Percentiles rank a stretch among this genome's conserved stretches.
phyloP scores from a whole-genome alignment of 2,888 invertebrate genomes.

The Trichopoda pennipes region DNA sequence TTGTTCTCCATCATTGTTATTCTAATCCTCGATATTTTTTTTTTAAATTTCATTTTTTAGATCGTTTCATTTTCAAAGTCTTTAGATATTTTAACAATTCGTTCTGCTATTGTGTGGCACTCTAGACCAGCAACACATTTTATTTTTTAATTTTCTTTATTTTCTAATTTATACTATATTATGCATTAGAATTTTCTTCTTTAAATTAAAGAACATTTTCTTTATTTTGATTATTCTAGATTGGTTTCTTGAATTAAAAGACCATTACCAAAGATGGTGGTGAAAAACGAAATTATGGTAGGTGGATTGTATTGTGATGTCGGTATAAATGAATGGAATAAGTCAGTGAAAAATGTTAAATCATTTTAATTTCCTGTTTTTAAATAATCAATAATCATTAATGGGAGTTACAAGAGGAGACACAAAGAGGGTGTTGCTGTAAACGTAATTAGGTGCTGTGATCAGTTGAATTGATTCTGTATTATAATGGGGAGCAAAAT shows the following conservation, averaged over 20 bases:
- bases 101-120: slow-evolving; percentile 23
- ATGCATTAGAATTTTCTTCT: slow-evolving; percentile 32
- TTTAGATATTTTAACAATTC: slow-evolving; percentile 40
- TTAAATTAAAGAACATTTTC: slow-evolving; percentile 14
- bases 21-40: slow-evolving; percentile 50
- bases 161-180: slow-evolving; percentile 13
- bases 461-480: neutral
- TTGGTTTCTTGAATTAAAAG: slow-evolving; percentile 23
- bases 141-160: neutral
- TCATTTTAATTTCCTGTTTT: slow-evolving; percentile 49
- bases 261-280: neutral
- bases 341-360: slow-evolving; percentile 23
- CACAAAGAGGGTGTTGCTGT: neutral
- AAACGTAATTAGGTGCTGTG: neutral
- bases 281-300: slow-evolving; percentile 16
- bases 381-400: slow-evolving; percentile 14
- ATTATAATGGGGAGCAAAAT: neutral
- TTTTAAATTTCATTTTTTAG: slow-evolving; percentile 49
- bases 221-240: neutral
- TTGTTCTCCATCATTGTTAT: slow-evolving; percentile 11
- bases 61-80: slow-evolving; percentile 36
- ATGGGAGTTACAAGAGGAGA: neutral
- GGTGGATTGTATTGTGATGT: slow-evolving; percentile 24
- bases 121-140: slow-evolving; percentile 21
- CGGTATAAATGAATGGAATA: neutral